Evolutionary conservation across 2,113 vertebrate genomes (phyloP).

Genomic region (Atractosteus spatula): DNA sequence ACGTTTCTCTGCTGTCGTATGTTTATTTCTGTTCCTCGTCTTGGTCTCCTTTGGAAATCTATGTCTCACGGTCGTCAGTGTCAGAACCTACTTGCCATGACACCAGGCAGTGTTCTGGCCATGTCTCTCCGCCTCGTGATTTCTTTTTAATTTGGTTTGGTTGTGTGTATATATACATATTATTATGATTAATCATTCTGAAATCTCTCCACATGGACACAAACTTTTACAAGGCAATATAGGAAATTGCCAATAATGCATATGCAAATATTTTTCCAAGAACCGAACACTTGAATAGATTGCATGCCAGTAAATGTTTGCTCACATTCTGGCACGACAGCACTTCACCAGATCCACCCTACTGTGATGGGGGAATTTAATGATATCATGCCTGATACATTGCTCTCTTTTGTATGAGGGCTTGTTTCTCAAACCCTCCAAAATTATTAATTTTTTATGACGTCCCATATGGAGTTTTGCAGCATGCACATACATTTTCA

Average conservation of each 20-base stretch:
- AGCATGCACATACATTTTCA: too few species aligned
- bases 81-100: neutral
- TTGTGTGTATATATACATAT: neutral
- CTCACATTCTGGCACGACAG: neutral
- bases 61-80: neutral
- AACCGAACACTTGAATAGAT: neutral
- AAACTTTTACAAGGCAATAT: neutral
- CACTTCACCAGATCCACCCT: neutral
- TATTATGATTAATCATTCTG: neutral
- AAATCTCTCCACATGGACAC: neutral
- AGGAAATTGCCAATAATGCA: neutral
- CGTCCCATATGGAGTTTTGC: too few species aligned
- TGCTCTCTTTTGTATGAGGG: neutral
- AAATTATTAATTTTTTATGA: too few species aligned
- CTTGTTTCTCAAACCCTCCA: too few species aligned
- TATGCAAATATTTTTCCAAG: neutral
- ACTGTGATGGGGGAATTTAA: neutral
- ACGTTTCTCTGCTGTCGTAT: slow-evolving; percentile 3
- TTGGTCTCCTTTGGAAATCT: neutral
- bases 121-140: too few species aligned
- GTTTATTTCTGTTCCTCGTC: neutral
- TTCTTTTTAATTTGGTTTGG: neutral
- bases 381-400: neutral
- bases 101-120: neutral
- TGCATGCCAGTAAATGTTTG: neutral